A percentile compares a stretch with the other conserved stretches of the same genome.
phyloP scores from a whole-genome alignment of 2,888 invertebrate genomes.

The Agrochola lychnidis region DNA sequence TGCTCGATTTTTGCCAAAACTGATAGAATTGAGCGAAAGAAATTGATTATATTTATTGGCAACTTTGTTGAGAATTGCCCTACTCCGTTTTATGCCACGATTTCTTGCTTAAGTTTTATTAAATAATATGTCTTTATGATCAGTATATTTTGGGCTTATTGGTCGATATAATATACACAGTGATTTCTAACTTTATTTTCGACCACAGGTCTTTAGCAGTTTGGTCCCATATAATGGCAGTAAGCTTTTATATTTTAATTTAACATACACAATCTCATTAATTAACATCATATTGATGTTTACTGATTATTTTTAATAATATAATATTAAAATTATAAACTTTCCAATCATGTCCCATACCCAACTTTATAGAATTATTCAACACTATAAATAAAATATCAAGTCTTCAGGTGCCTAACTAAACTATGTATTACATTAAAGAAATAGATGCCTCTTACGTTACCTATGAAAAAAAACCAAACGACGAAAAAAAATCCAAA shows the following conservation, averaged over 20 bases:
- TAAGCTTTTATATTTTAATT: conserved; percentile 34
- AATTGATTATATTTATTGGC: conserved; percentile 5
- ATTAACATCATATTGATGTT: conserved; percentile 23
- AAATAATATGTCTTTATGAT: conserved; percentile 18
- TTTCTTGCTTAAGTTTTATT: neutral
- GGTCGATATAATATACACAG: neutral
- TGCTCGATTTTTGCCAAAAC: neutral
- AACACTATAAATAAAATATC: conserved; percentile 61
- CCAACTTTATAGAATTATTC: conserved; percentile 44
- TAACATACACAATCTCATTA: conserved; percentile 44
- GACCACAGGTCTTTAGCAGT: conserved; percentile 18
- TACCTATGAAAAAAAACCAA: conserved; percentile 22
- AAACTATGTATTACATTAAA: conserved; percentile 66
- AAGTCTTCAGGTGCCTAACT: conserved; percentile 78
- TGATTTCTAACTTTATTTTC: conserved; percentile 4
- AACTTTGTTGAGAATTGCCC: neutral
- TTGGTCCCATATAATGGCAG: conserved; percentile 63
- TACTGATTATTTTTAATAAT: conserved; percentile 31
- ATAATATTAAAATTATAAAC: conserved; percentile 36
- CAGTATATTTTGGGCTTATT: conserved; percentile 11
- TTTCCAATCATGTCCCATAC: conserved; percentile 62
- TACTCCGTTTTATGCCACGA: neutral
- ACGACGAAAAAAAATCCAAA: conserved; percentile 23
- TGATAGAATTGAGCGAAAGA: conserved; percentile 12
- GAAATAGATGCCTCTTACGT: conserved; percentile 53